Percentiles rank a stretch among this genome's conserved stretches.
These are phyloP conservation scores for Papilio xuthus DNA, from an alignment of 1,140 invertebrate species.

Conservation along the genomic window DNA sequence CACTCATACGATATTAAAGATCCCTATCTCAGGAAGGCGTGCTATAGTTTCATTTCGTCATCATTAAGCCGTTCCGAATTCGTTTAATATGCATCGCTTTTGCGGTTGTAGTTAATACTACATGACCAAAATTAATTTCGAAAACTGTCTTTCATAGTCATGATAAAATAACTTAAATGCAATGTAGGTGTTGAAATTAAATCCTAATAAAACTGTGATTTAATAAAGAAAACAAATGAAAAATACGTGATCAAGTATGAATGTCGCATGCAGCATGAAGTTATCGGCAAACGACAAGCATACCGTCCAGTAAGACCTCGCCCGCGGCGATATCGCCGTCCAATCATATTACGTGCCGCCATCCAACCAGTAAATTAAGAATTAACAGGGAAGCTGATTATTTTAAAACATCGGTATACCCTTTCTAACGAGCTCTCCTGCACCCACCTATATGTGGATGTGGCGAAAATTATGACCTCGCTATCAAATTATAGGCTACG, in stretches of 20 bases:
- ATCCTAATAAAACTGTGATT: neutral
- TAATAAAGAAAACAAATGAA: neutral
- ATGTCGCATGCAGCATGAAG: neutral
- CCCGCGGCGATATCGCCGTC: conserved; percentile 54
- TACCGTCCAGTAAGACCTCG: conserved; percentile 67
- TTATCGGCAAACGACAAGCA: conserved; percentile 22
- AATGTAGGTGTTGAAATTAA: no score
- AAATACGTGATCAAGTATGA: no score
- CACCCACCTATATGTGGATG: conserved; percentile 23
- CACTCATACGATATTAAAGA: conserved; percentile 78
- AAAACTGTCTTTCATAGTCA: neutral
- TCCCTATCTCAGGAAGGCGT: conserved; percentile 74
- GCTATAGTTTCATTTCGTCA: conserved; percentile 70
- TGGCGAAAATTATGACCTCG: conserved; percentile 33
- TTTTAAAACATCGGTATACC: conserved; percentile 77
- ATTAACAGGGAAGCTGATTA: conserved; percentile 76
- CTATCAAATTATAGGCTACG: conserved; percentile 28
- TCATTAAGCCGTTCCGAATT: conserved; percentile 67
- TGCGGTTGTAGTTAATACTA: neutral
- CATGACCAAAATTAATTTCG: neutral
- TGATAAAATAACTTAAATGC: no score
- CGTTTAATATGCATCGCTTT: conserved; percentile 13
- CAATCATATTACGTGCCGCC: conserved; percentile 70
- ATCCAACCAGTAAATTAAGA: conserved; percentile 78
- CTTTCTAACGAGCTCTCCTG: conserved; percentile 63